Evolutionary conservation across 92 coral and sea anemone genomes (phyloP), one percentile per base, ranked within the genome.

Genomic region (Phymanthus crucifer): DNA sequence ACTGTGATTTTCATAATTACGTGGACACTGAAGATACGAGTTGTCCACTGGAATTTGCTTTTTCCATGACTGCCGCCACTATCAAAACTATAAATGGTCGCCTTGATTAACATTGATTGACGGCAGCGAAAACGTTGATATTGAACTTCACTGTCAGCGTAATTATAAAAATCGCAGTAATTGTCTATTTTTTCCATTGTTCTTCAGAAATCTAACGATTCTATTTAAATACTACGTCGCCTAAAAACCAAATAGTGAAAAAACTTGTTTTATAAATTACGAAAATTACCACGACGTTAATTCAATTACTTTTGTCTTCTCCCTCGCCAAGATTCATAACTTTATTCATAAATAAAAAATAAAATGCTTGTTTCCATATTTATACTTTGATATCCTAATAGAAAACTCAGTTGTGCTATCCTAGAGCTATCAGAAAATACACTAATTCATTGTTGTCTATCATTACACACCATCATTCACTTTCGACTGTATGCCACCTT

Each of bases 341-440:
- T 27, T 13, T 23, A 61, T 27, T 27, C 13, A 61, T 29, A 61
- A 61, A 61, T 61, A 61, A 61, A 61, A 61, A 21, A 21, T 54
- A 21, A 54, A 24, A 61, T 61, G 29, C 29, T 61, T 61, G 68
- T 61, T 61, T 61, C 13, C 8, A 27, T 23, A 29, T 5, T 34
- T 61, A 27, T 34, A 61, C 26, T 61, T 61, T 61, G 68, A 26
- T 61, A 61, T 61, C 68, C 68, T 61, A 61, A 61, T 61, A 61
- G 16, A 23, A 61, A 54, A 54, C 11, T 21, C 10, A 11, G 10
- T 45, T 58, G 31, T n/a, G 33, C 8, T 61, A 26, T 61, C 9
- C 1, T 2, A 27, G 34, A 24, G 68, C 68, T 2, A 26, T 24
- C 6, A 24, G 17, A 24, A 4, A 58, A n/a, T n/a, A 27, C 17